Evolutionary conservation across 2,797 vertebrate species (phyloP).

Genomic region (Gambusia yucatana): DNA sequence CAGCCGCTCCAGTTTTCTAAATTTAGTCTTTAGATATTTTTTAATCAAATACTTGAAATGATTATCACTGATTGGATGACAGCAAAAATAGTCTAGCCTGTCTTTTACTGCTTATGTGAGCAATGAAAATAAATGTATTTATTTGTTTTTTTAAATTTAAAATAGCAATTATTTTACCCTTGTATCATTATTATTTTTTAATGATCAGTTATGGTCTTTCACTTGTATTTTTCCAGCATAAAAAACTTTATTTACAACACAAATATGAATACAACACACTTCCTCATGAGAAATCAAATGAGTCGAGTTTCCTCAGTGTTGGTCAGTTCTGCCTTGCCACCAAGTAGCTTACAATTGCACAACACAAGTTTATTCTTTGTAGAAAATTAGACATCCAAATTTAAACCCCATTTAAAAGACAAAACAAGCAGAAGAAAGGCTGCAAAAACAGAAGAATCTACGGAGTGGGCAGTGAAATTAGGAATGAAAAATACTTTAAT

Average conservation of each 20-base stretch:
- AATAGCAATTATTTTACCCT: background rate
- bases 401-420: background rate
- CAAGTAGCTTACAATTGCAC: background rate
- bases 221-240: background rate
- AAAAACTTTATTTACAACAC: background rate
- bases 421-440: background rate
- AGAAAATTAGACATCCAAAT: background rate
- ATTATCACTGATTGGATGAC: background rate
- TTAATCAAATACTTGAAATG: background rate
- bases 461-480: background rate
- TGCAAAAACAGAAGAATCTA: background rate
- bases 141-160: too few species aligned
- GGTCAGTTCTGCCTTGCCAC: background rate
- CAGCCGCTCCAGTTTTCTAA: constrained; percentile 1
- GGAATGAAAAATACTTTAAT: background rate
- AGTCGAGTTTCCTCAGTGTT: background rate
- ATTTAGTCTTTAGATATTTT: background rate
- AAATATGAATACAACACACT: background rate
- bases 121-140: background rate
- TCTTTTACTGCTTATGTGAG: background rate
- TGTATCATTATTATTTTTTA: background rate
- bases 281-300: background rate
- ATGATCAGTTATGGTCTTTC: background rate
- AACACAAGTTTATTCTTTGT: background rate
- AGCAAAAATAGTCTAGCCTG: background rate